Evolutionary conservation across 1,140 invertebrate species (phyloP).

Genomic region (Microplitis demolitor): DNA sequence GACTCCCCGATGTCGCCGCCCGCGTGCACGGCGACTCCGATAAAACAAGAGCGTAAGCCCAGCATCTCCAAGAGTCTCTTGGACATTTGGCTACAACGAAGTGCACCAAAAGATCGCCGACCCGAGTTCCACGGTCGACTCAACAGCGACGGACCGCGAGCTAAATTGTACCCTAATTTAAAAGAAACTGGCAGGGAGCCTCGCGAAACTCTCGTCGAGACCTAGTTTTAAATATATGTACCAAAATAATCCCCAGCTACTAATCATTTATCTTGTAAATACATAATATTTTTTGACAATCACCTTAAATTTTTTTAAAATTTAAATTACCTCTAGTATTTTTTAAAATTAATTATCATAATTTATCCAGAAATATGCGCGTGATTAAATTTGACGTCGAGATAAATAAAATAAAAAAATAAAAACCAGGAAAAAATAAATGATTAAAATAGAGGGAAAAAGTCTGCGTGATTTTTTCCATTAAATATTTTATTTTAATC

Average conservation of each 20-base stretch:
- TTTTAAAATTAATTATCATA: no score
- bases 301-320: no score
- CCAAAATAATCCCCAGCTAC: no score
- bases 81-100: slow-evolving; percentile 67
- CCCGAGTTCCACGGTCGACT: slow-evolving; percentile 80
- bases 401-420: no score
- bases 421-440: slow-evolving; percentile 24
- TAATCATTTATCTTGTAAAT: no score
- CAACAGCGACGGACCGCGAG: slow-evolving; percentile 70
- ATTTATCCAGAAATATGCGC: no score
- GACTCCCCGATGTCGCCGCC: slow-evolving; percentile 84
- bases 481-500: slow-evolving; percentile 32
- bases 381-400: no score
- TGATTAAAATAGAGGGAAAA: slow-evolving; percentile 3
- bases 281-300: no score
- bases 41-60: slow-evolving; percentile 50
- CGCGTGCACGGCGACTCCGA: slow-evolving; percentile 52
- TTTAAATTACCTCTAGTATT: no score
- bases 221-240: background rate
- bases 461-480: background rate
- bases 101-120: slow-evolving; percentile 64
- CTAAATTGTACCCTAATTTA: slow-evolving; percentile 80
- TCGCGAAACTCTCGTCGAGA: slow-evolving; percentile 49
- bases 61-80: slow-evolving; percentile 64
- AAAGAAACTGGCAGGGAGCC: slow-evolving; percentile 58